These are phyloP conservation scores for Amphiprion ocellaris DNA, from an alignment of 2,113 vertebrate species.

Conservation along the genomic window DNA sequence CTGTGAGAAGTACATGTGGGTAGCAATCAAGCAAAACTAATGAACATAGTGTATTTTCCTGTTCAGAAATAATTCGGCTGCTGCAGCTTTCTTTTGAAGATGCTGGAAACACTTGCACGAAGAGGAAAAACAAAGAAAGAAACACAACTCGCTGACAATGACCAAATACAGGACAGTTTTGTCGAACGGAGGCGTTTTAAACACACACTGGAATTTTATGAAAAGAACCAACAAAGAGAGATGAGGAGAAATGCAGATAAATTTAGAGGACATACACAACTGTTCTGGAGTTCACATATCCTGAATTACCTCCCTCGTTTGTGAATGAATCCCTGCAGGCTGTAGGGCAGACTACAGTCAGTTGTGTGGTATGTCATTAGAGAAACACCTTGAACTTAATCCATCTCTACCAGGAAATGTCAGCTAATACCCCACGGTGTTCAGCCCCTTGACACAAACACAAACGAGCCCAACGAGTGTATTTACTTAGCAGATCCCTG, in stretches of 20 bases:
- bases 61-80: constrained; percentile 17
- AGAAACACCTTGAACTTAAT: constrained; percentile 6
- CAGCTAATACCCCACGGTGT: background rate
- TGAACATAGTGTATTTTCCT: constrained; percentile 9
- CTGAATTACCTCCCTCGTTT: background rate
- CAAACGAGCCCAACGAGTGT: constrained; percentile 12
- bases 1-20: constrained; percentile 16
- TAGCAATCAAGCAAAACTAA: constrained; percentile 18
- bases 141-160: background rate
- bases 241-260: background rate
- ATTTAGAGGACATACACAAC: background rate
- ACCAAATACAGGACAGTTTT: background rate
- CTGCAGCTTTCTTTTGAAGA: background rate
- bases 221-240: background rate
- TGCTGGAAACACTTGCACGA: background rate
- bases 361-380: background rate
- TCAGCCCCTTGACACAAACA: constrained; percentile 16
- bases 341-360: no score
- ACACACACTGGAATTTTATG: background rate
- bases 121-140: constrained; percentile 5
- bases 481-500: constrained; percentile 42
- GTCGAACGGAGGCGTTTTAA: background rate
- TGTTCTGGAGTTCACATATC: background rate
- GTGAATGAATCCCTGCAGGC: background rate
- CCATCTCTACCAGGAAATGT: constrained; percentile 25